These are phyloP conservation scores for Syrista parreyssii DNA, from an alignment of 2,888 invertebrate genomes.

Conservation along the genomic window DNA sequence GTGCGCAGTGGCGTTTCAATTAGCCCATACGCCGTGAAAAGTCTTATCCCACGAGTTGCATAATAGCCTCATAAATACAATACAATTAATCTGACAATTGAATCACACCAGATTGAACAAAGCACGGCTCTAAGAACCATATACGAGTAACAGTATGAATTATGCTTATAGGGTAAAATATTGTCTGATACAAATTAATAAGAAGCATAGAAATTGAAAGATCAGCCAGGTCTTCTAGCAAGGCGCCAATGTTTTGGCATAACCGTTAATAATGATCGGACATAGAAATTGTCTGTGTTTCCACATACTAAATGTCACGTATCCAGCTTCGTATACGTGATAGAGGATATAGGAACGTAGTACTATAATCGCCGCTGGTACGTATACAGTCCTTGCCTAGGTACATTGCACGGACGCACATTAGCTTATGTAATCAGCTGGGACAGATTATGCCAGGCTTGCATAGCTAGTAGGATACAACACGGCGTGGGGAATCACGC, in stretches of 20 bases:
- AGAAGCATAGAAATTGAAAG: neutral
- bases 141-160: neutral
- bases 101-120: neutral
- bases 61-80: constrained; percentile 58
- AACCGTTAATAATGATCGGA: neutral
- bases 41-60: constrained; percentile 57
- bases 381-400: neutral
- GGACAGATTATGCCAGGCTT: neutral
- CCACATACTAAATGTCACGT: neutral
- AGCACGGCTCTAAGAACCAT: neutral
- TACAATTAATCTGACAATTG: constrained; percentile 57
- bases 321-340: neutral
- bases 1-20: constrained; percentile 61
- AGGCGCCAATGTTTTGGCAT: neutral
- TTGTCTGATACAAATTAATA: neutral
- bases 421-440: constrained; percentile 2
- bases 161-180: neutral
- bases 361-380: neutral
- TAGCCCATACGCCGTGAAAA: constrained; percentile 53
- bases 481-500: neutral
- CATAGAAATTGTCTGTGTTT: neutral
- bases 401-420: constrained; percentile 1
- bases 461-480: neutral
- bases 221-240: neutral
- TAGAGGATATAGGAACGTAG: neutral